Evolutionary conservation across 2,888 invertebrate genomes (phyloP), one percentile per base, ranked within the genome.

Genomic region (Pseudeuparius sepicola): DNA sequence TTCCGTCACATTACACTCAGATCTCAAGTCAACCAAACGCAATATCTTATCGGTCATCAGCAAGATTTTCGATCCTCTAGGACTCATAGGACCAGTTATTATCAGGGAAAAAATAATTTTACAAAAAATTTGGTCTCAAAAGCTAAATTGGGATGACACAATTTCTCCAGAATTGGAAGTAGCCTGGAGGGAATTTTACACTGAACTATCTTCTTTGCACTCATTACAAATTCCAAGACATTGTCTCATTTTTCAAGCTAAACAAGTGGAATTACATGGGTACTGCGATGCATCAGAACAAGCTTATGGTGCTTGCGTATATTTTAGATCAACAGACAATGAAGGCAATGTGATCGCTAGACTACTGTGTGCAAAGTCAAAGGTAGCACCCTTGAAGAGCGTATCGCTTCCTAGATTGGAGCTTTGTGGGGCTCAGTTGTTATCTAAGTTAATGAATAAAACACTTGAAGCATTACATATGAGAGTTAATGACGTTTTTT

Each of bases 31-130:
- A n/a, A n/a, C n/a, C n/a, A n/a, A n/a, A n/a, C n/a, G n/a, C n/a
- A n/a, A n/a, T n/a, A 37, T 47, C 5, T n/a, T n/a, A n/a, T n/a
- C n/a, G n/a, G n/a, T n/a, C n/a, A n/a, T n/a, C n/a, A n/a, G n/a
- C n/a, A n/a, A n/a, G n/a, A n/a, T n/a, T n/a, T 49, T 42, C 31
- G 50, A 51, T 28, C 44, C 47, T 4, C 14, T 48, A 24, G 47
- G 48, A 12, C 24, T 48, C 2, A 7, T 49, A 9, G 38, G 38
- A 4, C 49, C 51, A 7, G 36, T 42, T 11, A 40, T 46, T 23
- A 34, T 49, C 14, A 17, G 18, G 5, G 45, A 40, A 9, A 51
- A 51, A 42, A 31, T 43, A 25, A 29, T 45, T 12, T 25, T 43
- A 3, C 20, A 20, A 9, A 7, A 20, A 20, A 20, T 47, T 6